These are phyloP conservation scores for Ibycter americanus DNA, from an alignment of 2,797 vertebrate genomes.

Conservation along the genomic window DNA sequence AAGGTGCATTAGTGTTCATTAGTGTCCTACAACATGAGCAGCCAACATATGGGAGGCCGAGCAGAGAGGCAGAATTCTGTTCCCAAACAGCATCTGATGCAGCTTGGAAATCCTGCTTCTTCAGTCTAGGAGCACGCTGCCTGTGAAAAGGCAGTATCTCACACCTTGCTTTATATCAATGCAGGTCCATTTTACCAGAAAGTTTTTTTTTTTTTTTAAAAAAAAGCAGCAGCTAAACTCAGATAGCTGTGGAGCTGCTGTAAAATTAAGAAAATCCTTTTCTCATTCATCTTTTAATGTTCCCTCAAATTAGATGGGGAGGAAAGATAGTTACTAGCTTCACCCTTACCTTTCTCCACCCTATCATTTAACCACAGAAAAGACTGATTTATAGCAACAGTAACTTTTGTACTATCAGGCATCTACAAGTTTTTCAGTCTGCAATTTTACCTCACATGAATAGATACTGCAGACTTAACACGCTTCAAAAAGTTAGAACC, in stretches of 20 bases:
- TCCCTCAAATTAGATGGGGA: constrained; percentile 34
- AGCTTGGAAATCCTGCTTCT: background rate
- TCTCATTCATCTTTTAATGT: constrained; percentile 25
- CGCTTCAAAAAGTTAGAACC: background rate
- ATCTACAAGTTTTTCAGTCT: constrained; percentile 35
- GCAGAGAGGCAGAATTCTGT: background rate
- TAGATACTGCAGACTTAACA: background rate
- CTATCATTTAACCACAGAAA: constrained; percentile 48
- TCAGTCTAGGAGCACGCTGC: background rate
- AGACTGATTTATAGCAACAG: constrained; percentile 46
- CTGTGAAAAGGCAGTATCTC: background rate
- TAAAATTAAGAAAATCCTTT: constrained; percentile 6
- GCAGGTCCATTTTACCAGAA: background rate
- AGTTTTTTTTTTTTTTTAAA: no score
- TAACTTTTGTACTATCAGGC: constrained; percentile 27
- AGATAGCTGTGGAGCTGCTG: background rate
- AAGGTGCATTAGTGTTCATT: constrained; percentile 34
- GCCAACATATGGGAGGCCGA: background rate
- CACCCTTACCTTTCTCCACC: constrained; percentile 26
- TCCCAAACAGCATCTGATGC: background rate
- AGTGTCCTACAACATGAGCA: background rate
- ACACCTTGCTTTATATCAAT: background rate
- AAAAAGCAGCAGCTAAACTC: background rate
- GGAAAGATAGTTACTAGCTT: constrained; percentile 24
- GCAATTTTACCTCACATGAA: constrained; percentile 20